These are phyloP conservation scores for Pangasianodon hypophthalmus DNA, from an alignment of 2,113 vertebrate genomes.

Conservation along the genomic window DNA sequence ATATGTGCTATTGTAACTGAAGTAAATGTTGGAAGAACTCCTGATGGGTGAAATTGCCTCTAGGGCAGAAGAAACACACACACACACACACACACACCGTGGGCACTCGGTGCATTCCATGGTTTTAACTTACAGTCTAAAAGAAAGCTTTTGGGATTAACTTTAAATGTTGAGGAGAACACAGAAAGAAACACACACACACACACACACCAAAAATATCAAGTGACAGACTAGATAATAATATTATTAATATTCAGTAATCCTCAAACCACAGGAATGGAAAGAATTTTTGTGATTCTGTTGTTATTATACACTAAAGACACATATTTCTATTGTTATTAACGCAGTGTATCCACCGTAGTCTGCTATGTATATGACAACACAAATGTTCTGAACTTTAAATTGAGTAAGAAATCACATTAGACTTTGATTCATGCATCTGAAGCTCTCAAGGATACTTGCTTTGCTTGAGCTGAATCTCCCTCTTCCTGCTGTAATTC, in stretches of 20 bases:
- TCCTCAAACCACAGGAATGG: constrained; percentile 19
- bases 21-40: not conserved
- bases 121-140: constrained; percentile 76
- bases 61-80: constrained; percentile 4
- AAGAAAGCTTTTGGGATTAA: constrained; percentile 76
- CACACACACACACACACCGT: constrained; percentile 30
- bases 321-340: not conserved
- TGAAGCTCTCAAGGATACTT: not conserved
- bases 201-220: constrained; percentile 18
- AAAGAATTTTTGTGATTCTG: not conserved
- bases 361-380: not conserved
- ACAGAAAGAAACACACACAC: constrained; percentile 20
- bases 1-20: constrained; percentile 13
- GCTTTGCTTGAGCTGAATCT: not conserved
- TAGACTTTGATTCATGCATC: not conserved
- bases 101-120: constrained; percentile 53
- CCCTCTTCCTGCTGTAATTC: not conserved
- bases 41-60: not conserved
- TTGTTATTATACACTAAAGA: not conserved
- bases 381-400: not conserved
- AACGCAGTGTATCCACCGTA: no score
- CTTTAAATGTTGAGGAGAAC: constrained; percentile 72
- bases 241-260: not conserved
- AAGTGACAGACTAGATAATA: constrained; percentile 17
- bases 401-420: not conserved